phyloP scores from a whole-genome alignment of 2,113 vertebrate species.

The Antechinus flavipes region DNA sequence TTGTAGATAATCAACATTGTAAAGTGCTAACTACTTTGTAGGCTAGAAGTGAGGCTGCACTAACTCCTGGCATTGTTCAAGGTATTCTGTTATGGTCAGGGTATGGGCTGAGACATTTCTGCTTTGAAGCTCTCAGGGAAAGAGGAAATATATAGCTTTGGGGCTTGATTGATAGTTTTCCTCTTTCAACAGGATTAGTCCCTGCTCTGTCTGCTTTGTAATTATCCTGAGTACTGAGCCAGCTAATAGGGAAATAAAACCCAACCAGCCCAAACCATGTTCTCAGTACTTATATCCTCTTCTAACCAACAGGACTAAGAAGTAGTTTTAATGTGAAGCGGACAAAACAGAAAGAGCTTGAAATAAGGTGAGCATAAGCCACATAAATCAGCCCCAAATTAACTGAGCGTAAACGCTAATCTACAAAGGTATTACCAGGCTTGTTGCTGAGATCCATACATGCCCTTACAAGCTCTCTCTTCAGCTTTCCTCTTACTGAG shows the following conservation, averaged over 20 bases:
- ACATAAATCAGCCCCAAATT: slow-evolving; percentile 65
- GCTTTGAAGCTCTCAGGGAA: not conserved
- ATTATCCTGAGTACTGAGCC: slow-evolving; percentile 16
- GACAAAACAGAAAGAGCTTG: slow-evolving; percentile 30
- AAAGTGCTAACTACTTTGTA: not conserved
- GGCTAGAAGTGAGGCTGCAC: not conserved
- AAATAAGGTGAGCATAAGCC: slow-evolving; percentile 26
- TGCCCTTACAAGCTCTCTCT: slow-evolving; percentile 47
- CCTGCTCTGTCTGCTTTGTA: not conserved
- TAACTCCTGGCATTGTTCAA: not conserved
- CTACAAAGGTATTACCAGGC: slow-evolving; percentile 54
- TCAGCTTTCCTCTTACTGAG: slow-evolving; percentile 27
- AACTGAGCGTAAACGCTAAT: slow-evolving; percentile 31
- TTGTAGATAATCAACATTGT: not conserved
- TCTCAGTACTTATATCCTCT: not conserved
- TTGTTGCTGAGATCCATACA: not conserved
- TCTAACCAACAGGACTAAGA: slow-evolving; percentile 37
- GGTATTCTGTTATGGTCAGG: not conserved
- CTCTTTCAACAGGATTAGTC: slow-evolving; percentile 37
- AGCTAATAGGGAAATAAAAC: slow-evolving; percentile 15
- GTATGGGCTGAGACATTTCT: not conserved
- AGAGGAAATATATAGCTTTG: not conserved
- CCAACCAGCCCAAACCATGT: not conserved
- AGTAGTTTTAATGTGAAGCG: slow-evolving; percentile 34
- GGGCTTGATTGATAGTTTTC: not conserved